phyloP scores from a whole-genome alignment of 2,113 vertebrate species.

The Fulmarus glacialis region DNA sequence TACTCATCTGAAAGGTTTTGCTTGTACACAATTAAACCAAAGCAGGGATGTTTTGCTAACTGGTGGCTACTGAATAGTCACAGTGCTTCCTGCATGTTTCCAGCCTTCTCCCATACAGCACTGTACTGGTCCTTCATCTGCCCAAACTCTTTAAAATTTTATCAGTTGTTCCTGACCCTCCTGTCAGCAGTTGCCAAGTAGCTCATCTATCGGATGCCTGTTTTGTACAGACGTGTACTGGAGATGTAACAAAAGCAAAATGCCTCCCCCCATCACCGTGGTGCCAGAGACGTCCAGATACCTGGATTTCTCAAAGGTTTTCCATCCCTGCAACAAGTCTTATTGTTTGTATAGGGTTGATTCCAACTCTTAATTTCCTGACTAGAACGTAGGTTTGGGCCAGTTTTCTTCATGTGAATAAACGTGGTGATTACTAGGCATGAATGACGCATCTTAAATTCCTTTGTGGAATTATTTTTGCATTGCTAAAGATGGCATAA shows the following conservation, averaged over 20 bases:
- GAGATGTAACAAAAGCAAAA: background rate
- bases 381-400: accelerated
- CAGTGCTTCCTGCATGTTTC: background rate
- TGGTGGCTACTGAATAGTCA: background rate
- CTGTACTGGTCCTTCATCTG: background rate
- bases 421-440: background rate
- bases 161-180: background rate
- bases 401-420: background rate
- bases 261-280: accelerated
- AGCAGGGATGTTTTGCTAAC: background rate
- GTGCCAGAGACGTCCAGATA: background rate
- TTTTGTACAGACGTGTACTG: accelerated
- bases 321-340: background rate
- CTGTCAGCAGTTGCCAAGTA: background rate
- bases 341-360: background rate
- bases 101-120: background rate
- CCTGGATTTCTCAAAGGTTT: background rate
- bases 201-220: background rate
- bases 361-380: background rate
- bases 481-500: background rate
- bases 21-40: background rate
- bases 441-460: background rate
- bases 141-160: background rate
- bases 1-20: background rate
- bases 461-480: background rate